Conservation (phyloP, 2,113 vertebrate genomes). For the Hassar affinis region DNA sequence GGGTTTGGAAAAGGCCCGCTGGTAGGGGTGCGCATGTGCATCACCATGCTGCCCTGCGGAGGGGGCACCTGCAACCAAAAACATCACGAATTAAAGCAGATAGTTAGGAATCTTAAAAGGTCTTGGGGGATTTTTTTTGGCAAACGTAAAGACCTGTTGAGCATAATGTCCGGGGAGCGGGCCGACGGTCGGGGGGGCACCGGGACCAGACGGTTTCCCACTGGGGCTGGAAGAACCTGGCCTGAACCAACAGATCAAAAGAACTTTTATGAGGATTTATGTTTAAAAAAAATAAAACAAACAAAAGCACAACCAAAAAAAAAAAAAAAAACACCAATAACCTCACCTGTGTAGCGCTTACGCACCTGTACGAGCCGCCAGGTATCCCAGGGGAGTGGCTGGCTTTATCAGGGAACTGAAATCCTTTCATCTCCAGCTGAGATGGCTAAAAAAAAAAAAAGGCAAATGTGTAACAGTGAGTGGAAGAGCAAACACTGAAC, state of each 20-base stretch:
- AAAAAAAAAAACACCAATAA: no score
- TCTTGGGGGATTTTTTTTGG: no score
- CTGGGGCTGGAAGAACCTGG: constrained; percentile 96
- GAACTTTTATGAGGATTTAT: neutral
- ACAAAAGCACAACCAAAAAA: no score
- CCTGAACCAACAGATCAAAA: constrained; percentile 63
- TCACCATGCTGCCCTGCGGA: constrained; percentile 77
- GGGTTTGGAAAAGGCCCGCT: constrained; percentile 77
- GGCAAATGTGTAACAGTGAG: neutral
- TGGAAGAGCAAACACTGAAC: neutral
- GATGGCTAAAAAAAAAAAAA: constrained; percentile 71
- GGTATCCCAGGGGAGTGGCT: constrained; percentile 81
- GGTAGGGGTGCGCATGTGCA: constrained; percentile 79
- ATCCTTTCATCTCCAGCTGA: constrained; percentile 96
- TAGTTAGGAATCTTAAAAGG: no score
- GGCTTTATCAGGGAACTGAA: constrained; percentile 93
- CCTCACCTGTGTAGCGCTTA: neutral
- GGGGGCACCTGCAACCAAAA: constrained; percentile 63
- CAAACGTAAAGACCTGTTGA: constrained; percentile 81
- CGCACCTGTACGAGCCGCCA: constrained; percentile 85
- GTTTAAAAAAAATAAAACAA: neutral
- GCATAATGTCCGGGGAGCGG: constrained; percentile 89
- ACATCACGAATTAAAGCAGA: neutral
- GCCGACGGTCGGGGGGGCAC: constrained; percentile 77
- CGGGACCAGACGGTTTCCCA: constrained; percentile 85